Conservation (phyloP, 1,140 invertebrate genomes). For the Asbolus verrucosus region DNA sequence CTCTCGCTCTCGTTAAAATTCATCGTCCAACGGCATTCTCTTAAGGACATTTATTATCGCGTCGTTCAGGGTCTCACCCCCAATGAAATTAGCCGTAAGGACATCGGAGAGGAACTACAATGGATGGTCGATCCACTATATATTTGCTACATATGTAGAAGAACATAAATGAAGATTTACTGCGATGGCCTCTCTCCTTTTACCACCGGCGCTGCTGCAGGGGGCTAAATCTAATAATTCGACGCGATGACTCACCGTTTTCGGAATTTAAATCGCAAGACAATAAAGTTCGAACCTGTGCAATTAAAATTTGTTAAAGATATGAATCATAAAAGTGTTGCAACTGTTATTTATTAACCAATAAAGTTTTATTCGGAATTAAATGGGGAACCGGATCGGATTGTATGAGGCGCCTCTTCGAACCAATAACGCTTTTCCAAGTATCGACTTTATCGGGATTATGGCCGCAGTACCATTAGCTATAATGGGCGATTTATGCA, state of each 20-base stretch:
- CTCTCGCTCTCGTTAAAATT: slow-evolving; percentile 12
- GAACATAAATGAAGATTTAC: slow-evolving; percentile 43
- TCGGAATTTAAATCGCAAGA: slow-evolving; percentile 13
- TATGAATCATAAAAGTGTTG: neutral
- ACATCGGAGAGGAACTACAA: neutral
- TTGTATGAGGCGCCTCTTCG: slow-evolving; percentile 5
- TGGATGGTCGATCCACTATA: slow-evolving; percentile 14
- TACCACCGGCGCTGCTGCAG: neutral
- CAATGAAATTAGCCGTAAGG: slow-evolving; percentile 21
- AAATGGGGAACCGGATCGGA: neutral
- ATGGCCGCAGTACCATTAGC: slow-evolving; percentile 30
- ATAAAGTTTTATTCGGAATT: slow-evolving; percentile 14
- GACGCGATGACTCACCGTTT: neutral
- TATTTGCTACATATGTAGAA: slow-evolving; percentile 41
- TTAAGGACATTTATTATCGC: slow-evolving; percentile 25
- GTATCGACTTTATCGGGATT: slow-evolving; percentile 26
- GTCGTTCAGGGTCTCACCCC: slow-evolving; percentile 20
- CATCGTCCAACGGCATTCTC: slow-evolving; percentile 10
- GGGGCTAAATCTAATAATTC: slow-evolving; percentile 10
- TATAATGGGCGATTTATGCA: slow-evolving; percentile 29
- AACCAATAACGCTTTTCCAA: slow-evolving; percentile 19
- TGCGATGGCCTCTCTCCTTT: slow-evolving; percentile 18
- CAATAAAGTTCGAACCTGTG: neutral
- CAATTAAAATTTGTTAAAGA: neutral
- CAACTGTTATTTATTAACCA: neutral